Conservation (phyloP, 1,140 invertebrate genomes). For the Drosophila busckii region DNA sequence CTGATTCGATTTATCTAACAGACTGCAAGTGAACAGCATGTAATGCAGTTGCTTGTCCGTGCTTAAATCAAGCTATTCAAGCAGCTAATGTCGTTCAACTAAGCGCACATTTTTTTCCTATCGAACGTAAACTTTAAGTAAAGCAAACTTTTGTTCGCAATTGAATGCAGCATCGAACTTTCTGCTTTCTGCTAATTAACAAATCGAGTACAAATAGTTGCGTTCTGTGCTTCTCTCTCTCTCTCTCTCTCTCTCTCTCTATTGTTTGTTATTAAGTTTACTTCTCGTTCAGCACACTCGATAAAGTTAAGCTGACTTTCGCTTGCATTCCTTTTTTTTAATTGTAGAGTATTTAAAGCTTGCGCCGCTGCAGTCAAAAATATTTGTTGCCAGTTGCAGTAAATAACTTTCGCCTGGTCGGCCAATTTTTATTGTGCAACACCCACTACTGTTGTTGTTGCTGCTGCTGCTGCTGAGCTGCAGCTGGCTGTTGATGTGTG, state of each 20-base stretch:
- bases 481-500: slow-evolving; percentile 61
- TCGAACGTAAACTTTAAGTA: no score
- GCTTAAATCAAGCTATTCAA: slow-evolving; percentile 30
- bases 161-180: not conserved
- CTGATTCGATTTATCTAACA: slow-evolving; percentile 24
- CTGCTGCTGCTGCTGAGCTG: slow-evolving; percentile 18
- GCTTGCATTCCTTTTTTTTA: slow-evolving; percentile 15
- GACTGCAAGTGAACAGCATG: slow-evolving; percentile 23
- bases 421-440: slow-evolving; percentile 39
- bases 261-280: slow-evolving; percentile 6
- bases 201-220: slow-evolving; percentile 5
- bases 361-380: no score
- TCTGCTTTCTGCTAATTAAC: not conserved
- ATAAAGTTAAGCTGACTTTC: no score
- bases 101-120: no score
- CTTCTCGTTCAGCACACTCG: no score
- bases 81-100: slow-evolving; percentile 28
- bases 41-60: slow-evolving; percentile 13
- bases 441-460: slow-evolving; percentile 7
- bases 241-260: no score
- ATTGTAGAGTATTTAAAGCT: slow-evolving; percentile 29
- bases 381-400: slow-evolving; percentile 73
- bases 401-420: slow-evolving; percentile 67
- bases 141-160: not conserved
- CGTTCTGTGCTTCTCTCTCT: not conserved